phyloP scores from a whole-genome alignment of 2,888 invertebrate genomes.

The Acanthacorydalis orientalis region DNA sequence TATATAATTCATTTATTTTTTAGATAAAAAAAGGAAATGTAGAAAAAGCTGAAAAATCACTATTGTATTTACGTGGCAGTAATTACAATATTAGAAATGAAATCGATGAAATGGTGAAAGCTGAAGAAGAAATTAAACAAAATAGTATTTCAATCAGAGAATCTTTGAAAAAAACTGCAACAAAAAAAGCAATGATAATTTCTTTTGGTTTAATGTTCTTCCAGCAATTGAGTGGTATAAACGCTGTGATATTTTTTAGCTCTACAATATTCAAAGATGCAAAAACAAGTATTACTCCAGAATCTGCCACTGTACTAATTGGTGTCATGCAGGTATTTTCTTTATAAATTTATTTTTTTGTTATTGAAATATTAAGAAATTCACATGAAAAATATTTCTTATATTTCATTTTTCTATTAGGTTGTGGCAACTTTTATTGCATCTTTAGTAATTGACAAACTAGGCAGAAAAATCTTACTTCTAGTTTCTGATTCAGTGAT shows the following conservation, averaged over 20 bases:
- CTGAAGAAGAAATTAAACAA: slow-evolving; percentile 32
- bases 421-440: slow-evolving; percentile 50
- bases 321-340: slow-evolving; percentile 61
- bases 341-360: too few relatives aligned
- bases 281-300: slow-evolving; percentile 36
- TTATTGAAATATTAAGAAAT: too few relatives aligned
- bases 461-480: slow-evolving; percentile 63
- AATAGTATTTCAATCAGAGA: slow-evolving; percentile 36
- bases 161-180: slow-evolving; percentile 41
- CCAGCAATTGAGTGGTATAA: slow-evolving; percentile 75
- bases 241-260: slow-evolving; percentile 69
- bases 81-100: slow-evolving; percentile 50
- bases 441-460: slow-evolving; percentile 59
- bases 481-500: slow-evolving; percentile 52
- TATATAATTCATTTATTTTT: slow-evolving; percentile 12
- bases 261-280: slow-evolving; percentile 55
- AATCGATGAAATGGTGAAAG: slow-evolving; percentile 38
- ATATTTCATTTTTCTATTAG: too few relatives aligned
- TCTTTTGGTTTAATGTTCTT: slow-evolving; percentile 72
- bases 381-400: too few relatives aligned
- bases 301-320: slow-evolving; percentile 56
- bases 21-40: slow-evolving; percentile 43
- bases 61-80: slow-evolving; percentile 57
- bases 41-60: slow-evolving; percentile 47
- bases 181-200: slow-evolving; percentile 49